Base-by-base conservation (phyloP, 2,797 vertebrate genomes). In the Somateria mollissima region DNA sequence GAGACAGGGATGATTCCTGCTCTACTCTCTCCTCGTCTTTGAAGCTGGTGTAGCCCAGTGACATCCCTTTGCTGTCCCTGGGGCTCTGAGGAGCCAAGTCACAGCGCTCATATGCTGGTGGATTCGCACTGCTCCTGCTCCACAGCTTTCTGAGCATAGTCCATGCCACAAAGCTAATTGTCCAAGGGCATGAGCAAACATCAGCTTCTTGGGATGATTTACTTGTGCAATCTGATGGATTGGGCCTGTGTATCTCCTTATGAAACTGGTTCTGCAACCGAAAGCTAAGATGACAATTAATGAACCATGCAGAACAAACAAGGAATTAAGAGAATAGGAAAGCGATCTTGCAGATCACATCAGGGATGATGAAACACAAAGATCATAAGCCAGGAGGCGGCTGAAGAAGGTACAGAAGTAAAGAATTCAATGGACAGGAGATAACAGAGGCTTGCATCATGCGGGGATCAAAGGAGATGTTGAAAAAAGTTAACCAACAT, bases 341-440 rank as follows among this genome's bases (percentile, higher is more conserved):
- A 65, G 13, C 0, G 0, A 30, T 8, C 60, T 25, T 51, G 30
- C 2, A 66, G 41, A 62, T 79, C 5, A 3, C 4, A 5, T 51
- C 22, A 36, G 51, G 15, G 49, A 45, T 51, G 0, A 1, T 45
- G 41, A 91, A 57, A 28, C 4, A 2, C n/a, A 58, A 54, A 69
- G 30, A 30, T 1, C 27, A 16, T 57, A 69, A 61, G 20, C 21
- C 45, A 37, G 17, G 10, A 80, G 51, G 25, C 18, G 10, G 39
- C 28, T 70, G 41, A 80, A 16, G 45, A 75, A 83, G 53, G 30
- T 18, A 39, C 3, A 51, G 47, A 81, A 39, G 11, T 25, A 72
- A 72, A 76, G 10, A 25, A 32, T 76, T 41, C 47, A n/a, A 11
- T 2, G n/a, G n/a, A 11, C 11, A 61, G 54, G 47, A 87, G 70